These are phyloP conservation scores for Leptinotarsa undecemlineata DNA, from an alignment of 1,140 invertebrate species.

Conservation along the genomic window DNA sequence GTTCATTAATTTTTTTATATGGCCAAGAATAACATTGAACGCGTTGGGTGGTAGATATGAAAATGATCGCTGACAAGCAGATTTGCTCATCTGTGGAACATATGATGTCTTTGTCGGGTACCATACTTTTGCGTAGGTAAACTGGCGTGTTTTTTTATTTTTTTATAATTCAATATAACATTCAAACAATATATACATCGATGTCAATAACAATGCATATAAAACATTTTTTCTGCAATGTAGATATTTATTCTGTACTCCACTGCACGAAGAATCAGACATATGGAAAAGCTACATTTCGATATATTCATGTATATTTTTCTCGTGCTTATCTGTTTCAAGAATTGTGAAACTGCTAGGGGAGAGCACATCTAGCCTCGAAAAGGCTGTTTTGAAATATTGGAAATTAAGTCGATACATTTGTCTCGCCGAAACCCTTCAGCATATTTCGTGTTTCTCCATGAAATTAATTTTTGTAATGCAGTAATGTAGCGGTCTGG, in stretches of 20 bases:
- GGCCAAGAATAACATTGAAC: too few relatives aligned
- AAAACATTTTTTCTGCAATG: neutral
- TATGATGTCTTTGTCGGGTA: too few relatives aligned
- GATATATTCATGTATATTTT: conserved; percentile 22
- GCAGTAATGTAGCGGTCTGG: conserved; percentile 14
- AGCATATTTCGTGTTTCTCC: conserved; percentile 22
- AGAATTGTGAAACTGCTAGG: conserved; percentile 14
- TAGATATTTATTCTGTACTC: neutral
- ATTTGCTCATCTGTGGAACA: too few relatives aligned
- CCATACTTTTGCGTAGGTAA: too few relatives aligned
- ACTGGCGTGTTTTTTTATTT: too few relatives aligned
- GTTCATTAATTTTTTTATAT: too few relatives aligned
- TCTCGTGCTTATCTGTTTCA: conserved; percentile 20
- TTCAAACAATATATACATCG: too few relatives aligned
- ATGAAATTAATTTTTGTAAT: conserved; percentile 27
- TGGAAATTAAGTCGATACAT: conserved; percentile 27
- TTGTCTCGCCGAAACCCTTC: conserved; percentile 15
- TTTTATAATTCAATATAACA: too few relatives aligned
- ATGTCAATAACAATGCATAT: too few relatives aligned
- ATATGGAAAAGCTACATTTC: conserved; percentile 16
- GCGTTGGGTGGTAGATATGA: too few relatives aligned
- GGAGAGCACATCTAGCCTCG: neutral
- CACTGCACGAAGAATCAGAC: neutral
- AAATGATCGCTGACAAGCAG: too few relatives aligned
- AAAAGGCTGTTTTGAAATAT: conserved; percentile 19